A percentile compares a stretch with the other conserved stretches of the same genome.
Evolutionary conservation across 2,888 invertebrate species (phyloP).

Genomic region (Oligia latruncula): DNA sequence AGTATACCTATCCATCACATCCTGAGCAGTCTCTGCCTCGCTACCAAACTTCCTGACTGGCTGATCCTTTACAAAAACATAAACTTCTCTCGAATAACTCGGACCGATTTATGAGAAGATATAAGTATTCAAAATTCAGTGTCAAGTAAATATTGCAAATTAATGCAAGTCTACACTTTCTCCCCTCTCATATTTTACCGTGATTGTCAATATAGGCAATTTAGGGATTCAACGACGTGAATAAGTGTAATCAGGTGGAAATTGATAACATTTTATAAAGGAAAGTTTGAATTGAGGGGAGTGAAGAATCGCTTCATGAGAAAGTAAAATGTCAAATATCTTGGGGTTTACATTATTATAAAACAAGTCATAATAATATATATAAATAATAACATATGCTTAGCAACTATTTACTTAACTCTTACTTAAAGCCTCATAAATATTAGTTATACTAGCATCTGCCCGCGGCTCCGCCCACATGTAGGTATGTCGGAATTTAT

Average conservation of each 20-base stretch:
- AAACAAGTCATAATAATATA: too few species aligned
- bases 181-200: not conserved
- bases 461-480: not conserved
- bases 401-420: too few species aligned
- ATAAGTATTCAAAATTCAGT: not conserved
- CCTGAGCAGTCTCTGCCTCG: not conserved
- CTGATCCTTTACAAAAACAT: not conserved
- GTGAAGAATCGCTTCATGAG: not conserved
- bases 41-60: not conserved
- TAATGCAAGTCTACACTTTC: slow-evolving; percentile 24
- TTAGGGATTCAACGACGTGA: slow-evolving; percentile 31
- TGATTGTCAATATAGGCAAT: not conserved
- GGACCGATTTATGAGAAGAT: not conserved
- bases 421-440: not conserved
- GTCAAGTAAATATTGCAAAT: not conserved
- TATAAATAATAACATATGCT: not conserved
- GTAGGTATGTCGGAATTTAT: not conserved
- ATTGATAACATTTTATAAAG: slow-evolving; percentile 32
- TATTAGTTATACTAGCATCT: not conserved
- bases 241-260: slow-evolving; percentile 44
- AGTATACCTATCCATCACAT: not conserved
- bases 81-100: not conserved
- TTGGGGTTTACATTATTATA: too few species aligned
- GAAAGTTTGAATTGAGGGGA: slow-evolving; percentile 24
- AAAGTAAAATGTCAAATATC: not conserved